Conservation (phyloP, 2,113 vertebrate genomes). For the Actenoides hombroni region DNA sequence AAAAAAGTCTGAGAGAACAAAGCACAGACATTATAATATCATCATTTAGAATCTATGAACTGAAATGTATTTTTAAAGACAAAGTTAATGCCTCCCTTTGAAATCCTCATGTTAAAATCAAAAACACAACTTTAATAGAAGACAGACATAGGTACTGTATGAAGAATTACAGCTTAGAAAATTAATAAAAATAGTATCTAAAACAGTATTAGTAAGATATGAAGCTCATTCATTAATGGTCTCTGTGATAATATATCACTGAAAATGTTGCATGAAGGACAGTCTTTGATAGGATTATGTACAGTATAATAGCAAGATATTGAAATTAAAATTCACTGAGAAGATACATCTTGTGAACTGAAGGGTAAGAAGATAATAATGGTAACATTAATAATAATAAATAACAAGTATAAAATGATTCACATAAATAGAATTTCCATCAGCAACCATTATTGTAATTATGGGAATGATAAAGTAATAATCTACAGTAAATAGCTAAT, state of each 20-base stretch:
- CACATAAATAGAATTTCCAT: slow-evolving; percentile 87
- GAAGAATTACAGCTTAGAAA: slow-evolving; percentile 82
- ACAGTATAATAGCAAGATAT: slow-evolving; percentile 85
- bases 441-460: slow-evolving; percentile 83
- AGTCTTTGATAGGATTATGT: slow-evolving; percentile 89
- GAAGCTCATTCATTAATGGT: slow-evolving; percentile 89
- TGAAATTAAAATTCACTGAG: slow-evolving; percentile 93
- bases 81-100: slow-evolving; percentile 73
- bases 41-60: slow-evolving; percentile 66
- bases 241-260: slow-evolving; percentile 90
- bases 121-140: slow-evolving; percentile 79
- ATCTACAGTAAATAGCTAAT: slow-evolving; percentile 87
- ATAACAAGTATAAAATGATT: slow-evolving; percentile 89
- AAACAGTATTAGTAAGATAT: slow-evolving; percentile 88
- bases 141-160: slow-evolving; percentile 74
- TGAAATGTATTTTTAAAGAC: slow-evolving; percentile 74
- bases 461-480: slow-evolving; percentile 86
- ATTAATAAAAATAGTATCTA: slow-evolving; percentile 92
- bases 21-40: slow-evolving; percentile 63
- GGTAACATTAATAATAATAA: slow-evolving; percentile 86
- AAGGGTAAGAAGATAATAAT: slow-evolving; percentile 86
- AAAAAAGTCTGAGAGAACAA: slow-evolving; percentile 62
- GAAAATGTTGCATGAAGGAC: slow-evolving; percentile 92
- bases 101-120: slow-evolving; percentile 73
- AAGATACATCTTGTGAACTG: slow-evolving; percentile 86